These are phyloP conservation scores for Phocoena phocoena DNA, from an alignment of 2,113 vertebrate genomes.

Conservation along the genomic window DNA sequence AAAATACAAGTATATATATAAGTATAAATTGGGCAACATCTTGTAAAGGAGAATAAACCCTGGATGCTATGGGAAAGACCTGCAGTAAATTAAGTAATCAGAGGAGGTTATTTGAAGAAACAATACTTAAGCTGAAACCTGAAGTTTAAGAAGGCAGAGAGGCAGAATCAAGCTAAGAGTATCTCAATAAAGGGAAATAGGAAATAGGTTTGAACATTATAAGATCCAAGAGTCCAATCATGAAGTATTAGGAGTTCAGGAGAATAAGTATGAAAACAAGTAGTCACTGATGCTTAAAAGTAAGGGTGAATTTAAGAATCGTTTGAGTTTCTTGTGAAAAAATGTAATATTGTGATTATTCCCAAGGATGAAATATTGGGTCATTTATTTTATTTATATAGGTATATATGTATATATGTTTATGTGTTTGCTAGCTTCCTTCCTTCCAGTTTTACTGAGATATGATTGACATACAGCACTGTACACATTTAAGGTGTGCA, in stretches of 20 bases:
- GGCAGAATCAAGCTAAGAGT: not conserved
- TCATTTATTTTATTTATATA: not conserved
- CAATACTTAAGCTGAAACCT: not conserved
- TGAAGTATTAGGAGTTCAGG: not conserved
- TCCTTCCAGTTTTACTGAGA: not conserved
- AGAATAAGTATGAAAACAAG: not conserved
- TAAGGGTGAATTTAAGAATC: not conserved
- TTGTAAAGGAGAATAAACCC: not conserved
- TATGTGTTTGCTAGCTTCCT: not conserved
- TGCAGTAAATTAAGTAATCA: not conserved
- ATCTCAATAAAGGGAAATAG: not conserved
- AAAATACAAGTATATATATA: not conserved
- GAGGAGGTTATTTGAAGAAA: not conserved
- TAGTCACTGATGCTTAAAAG: not conserved
- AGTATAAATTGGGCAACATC: not conserved
- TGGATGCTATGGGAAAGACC: not conserved
- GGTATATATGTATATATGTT: too few relatives aligned
- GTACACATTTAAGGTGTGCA: too few relatives aligned
- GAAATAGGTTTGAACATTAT: not conserved
- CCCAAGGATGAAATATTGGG: not conserved
- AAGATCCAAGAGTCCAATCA: not conserved
- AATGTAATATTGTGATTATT: not conserved
- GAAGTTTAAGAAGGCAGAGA: not conserved
- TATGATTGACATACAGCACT: not conserved
- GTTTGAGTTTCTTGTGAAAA: not conserved